Conservation (phyloP, 2,797 vertebrate species). For the Coilia nasus region DNA sequence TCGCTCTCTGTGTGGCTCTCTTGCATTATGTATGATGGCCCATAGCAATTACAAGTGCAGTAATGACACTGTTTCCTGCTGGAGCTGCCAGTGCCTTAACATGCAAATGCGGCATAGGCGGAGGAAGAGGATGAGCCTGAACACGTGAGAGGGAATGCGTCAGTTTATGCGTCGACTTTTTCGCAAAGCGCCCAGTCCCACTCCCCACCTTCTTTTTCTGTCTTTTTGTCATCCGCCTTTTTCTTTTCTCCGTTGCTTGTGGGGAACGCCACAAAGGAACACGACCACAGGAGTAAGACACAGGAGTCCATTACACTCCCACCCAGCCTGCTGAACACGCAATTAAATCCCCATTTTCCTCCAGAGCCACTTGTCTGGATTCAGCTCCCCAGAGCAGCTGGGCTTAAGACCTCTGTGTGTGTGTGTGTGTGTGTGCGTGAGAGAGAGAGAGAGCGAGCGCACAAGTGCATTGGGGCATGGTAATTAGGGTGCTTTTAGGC, state of each 20-base stretch:
- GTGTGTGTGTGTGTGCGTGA: too few species aligned
- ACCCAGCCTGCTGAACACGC: background rate
- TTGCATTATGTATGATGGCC: conserved; percentile 21
- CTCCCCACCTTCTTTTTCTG: background rate
- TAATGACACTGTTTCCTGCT: conserved; percentile 18
- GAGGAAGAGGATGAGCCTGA: background rate
- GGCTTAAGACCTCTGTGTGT: background rate
- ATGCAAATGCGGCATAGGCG: background rate
- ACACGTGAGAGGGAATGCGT: too few species aligned
- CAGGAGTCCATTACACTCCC: background rate
- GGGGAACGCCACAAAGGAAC: background rate
- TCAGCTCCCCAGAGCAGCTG: background rate
- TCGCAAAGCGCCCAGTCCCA: too few species aligned
- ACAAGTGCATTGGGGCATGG: background rate
- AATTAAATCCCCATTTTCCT: background rate
- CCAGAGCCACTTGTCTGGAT: background rate
- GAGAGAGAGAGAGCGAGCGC: too few species aligned
- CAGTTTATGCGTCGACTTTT: too few species aligned
- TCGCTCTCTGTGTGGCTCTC: too few species aligned
- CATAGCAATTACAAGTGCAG: background rate
- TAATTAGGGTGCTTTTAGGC: background rate
- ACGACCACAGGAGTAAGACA: background rate
- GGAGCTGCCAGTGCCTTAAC: background rate
- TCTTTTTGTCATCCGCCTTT: background rate
- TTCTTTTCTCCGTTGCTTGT: background rate